A percentile compares a stretch with the other conserved stretches of the same genome.
phyloP scores from a whole-genome alignment of 37 sponge, comb jelly and placozoan species.

The Hormiphora californensis region DNA sequence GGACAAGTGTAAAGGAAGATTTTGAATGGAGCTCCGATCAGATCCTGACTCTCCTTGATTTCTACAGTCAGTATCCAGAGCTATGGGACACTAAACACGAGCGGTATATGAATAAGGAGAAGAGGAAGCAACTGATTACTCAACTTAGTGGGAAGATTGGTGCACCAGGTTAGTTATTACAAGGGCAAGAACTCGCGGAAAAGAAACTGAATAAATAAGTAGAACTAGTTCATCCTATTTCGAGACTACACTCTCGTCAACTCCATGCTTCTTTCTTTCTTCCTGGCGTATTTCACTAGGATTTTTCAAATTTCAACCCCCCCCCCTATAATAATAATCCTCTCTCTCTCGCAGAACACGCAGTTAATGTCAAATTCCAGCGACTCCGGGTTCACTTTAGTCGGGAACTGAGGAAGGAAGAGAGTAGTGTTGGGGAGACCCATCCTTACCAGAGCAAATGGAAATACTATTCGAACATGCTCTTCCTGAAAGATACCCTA shows the following conservation, averaged over 20 bases:
- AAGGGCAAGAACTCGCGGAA: too few relatives aligned
- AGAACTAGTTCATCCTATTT: too few relatives aligned
- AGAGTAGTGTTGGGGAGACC: neutral
- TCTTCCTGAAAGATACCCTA: slow-evolving; percentile 38
- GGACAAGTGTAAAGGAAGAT: neutral
- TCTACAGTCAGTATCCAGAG: slow-evolving; percentile 39
- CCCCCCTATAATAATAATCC: too few relatives aligned
- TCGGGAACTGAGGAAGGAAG: slow-evolving; percentile 31
- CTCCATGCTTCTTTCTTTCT: too few relatives aligned
- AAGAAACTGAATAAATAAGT: too few relatives aligned
- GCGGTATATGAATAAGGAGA: slow-evolving; percentile 44
- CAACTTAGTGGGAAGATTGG: neutral
- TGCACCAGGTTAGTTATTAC: neutral
- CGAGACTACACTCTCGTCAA: too few relatives aligned
- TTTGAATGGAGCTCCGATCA: slow-evolving; percentile 31
- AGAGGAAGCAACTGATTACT: slow-evolving; percentile 17
- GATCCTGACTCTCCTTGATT: slow-evolving; percentile 22
- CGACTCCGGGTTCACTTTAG: slow-evolving; percentile 22
- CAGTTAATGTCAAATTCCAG: slow-evolving; percentile 52
- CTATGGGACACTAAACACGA: slow-evolving; percentile 53
- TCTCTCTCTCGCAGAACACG: neutral
- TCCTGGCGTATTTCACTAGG: too few relatives aligned
- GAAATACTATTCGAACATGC: slow-evolving; percentile 54
- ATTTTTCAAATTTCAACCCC: too few relatives aligned
- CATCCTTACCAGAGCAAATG: slow-evolving; percentile 52